Evolutionary conservation across 2,888 invertebrate genomes (phyloP), one percentile per base, ranked within the genome.

Genomic region (Venusia cambrica): DNA sequence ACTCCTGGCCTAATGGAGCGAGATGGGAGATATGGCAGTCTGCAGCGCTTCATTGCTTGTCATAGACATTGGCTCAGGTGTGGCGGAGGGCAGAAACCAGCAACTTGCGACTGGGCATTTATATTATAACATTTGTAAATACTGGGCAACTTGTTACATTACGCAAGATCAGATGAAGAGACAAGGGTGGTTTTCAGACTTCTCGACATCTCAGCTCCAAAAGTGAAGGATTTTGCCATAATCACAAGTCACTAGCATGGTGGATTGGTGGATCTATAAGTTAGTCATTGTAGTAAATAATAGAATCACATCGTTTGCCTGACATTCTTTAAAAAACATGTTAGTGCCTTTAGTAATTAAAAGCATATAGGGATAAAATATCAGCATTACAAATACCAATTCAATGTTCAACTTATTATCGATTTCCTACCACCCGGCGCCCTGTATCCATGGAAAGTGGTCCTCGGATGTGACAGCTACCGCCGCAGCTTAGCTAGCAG

Each of bases 371-470:
- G 16, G 1, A 16, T 16, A 14, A 5, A 16, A 16, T 16, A 14
- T 38, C 28, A 24, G 24, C 32, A 29, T n/a, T 20, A 35, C 27
- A 21, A 27, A 27, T 32, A 22, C 31, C 20, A 31, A 35, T 35
- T 31, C 27, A n/a, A n/a, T 15, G 30, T 30, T 12, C 22, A 25
- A 13, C 15, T 14, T 16, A 17, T 25, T 26, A 37, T 37, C 19
- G 30, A 37, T 37, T 26, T 16, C 26, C 14, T 26, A 18, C 35
- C 29, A 37, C 27, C 34, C n/a, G n/a, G n/a, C n/a, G n/a, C n/a
- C n/a, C n/a, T 37, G 37, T 41, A 37, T 12, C 43, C 37, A 36
- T 47, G 43, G 47, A 50, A 50, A 50, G 50, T 50, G 32, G 42
- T 14, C 28, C 24, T 30, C 45, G 49, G 50, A 50, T 50, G 47